Evolutionary conservation across 2,113 vertebrate species (phyloP), one percentile per base, ranked within the genome.

Genomic region (Cygnus atratus): DNA sequence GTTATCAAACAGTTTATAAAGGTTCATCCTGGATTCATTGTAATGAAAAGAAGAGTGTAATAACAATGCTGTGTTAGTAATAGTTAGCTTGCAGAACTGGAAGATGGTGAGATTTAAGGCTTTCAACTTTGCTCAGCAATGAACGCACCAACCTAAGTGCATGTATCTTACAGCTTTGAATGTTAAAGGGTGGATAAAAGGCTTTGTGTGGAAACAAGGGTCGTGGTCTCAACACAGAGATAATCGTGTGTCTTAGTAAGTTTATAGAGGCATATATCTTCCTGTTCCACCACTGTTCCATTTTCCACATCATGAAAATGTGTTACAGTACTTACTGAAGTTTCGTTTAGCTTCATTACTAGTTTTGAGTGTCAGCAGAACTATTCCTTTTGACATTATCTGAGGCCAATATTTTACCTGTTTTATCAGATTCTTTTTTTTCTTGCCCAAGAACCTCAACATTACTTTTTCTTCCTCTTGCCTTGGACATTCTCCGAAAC

Each of bases 301-400:
- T 48, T 48, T 48, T 48, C 46, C 20, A 48, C 20, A 48, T 25
- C 16, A 41, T 25, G 18, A 70, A 83, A 62, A n/a, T 3, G 22
- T 0, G 0, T n/a, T 86, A 17, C 24, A 84, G 25, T 1, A 0
- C 20, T 83, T 9, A 65, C 25, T 59, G 20, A 2, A 4, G 2
- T 22, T 77, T 88, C 62, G 29, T 80, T 83, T 65, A 54, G 15
- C 37, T 79, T 85, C 22, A 54, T 9, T 33, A 33, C 54, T 66
- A 44, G 14, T 65, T 84, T 88, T 29, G 80, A 67, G 8, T 22
- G 12, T 52, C 59, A 67, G 28, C 13, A 80, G 31, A 88, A 41
- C 86, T 84, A 71, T 88, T 2, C 6, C 18, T 83, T 82, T 88
- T 83, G 20, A 35, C 61, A 77, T 91, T 68, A 43, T 58, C 43